Evolutionary conservation across 2,888 invertebrate genomes (phyloP).

Genomic region (Mythimna albipuncta): DNA sequence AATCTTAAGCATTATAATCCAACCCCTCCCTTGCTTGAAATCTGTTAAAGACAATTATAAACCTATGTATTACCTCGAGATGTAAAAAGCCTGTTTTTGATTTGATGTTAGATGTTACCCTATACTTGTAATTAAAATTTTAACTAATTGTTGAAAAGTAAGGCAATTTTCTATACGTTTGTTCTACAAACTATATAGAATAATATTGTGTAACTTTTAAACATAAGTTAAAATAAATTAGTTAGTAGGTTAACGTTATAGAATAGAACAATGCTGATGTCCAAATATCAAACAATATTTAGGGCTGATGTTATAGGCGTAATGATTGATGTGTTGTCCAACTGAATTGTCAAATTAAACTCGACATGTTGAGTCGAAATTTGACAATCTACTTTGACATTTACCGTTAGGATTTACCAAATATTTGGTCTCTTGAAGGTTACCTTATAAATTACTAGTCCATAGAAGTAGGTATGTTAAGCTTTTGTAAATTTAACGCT

Average conservation of each 20-base stretch:
- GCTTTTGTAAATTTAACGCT: conserved; percentile 82
- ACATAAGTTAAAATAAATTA: conserved; percentile 41
- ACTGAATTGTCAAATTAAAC: conserved; percentile 46
- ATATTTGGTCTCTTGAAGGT: conserved; percentile 77
- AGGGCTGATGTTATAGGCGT: conserved; percentile 40
- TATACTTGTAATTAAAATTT: conserved; percentile 36
- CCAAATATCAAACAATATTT: conserved; percentile 54
- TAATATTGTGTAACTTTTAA: conserved; percentile 33
- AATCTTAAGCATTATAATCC: conserved; percentile 17
- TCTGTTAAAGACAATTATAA: conserved; percentile 26
- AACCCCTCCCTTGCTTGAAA: conserved; percentile 25
- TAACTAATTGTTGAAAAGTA: conserved; percentile 38
- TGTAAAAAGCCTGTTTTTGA: conserved; percentile 47
- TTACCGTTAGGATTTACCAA: conserved; percentile 60
- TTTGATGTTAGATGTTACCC: conserved; percentile 52
- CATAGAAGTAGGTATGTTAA: conserved; percentile 78
- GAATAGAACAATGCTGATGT: conserved; percentile 60
- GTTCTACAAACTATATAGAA: conserved; percentile 53
- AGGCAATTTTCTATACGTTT: conserved; percentile 56
- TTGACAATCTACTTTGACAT: conserved; percentile 46
- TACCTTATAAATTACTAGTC: conserved; percentile 87
- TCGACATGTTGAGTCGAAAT: conserved; percentile 29
- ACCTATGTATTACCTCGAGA: conserved; percentile 35
- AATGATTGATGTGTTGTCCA: conserved; percentile 39
- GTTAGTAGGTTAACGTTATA: conserved; percentile 57